Conservation (phyloP, 2,888 invertebrate species). For the Drosophila incognita region DNA sequence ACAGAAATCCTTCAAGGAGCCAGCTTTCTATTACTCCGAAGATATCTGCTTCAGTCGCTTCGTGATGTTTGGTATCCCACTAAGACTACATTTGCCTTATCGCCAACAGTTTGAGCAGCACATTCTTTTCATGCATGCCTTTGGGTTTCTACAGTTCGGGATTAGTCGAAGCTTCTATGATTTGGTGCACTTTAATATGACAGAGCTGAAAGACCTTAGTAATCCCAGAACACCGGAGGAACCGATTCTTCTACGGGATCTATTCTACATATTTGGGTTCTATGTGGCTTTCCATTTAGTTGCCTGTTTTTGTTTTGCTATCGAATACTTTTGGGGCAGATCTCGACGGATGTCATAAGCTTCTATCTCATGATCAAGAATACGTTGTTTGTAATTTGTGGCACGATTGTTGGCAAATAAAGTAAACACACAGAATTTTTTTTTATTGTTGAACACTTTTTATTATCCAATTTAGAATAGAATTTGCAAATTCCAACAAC, state of each 20-base stretch:
- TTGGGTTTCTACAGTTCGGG: conserved; percentile 46
- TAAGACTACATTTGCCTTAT: conserved; percentile 54
- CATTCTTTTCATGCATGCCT: conserved; percentile 32
- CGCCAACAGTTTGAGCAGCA: conserved; percentile 57
- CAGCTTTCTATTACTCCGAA: conserved; percentile 51
- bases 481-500: too few species aligned
- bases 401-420: not conserved
- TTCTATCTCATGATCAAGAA: not conserved
- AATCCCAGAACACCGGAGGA: fast-evolving
- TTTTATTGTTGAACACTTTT: not conserved
- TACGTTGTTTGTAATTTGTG: not conserved
- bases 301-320: conserved; percentile 30
- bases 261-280: conserved; percentile 38
- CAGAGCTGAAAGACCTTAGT: conserved; percentile 38
- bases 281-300: conserved; percentile 17
- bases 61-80: conserved; percentile 29
- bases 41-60: conserved; percentile 40
- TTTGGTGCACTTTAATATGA: conserved; percentile 38
- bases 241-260: conserved; percentile 29
- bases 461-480: too few species aligned
- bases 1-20: conserved; percentile 47
- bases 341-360: not conserved
- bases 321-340: conserved; percentile 31
- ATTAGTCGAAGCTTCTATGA: conserved; percentile 38
- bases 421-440: not conserved